Evolutionary conservation across 2,113 vertebrate species (phyloP), one percentile per base, ranked within the genome.

Genomic region (Neopipo cinnamomea): DNA sequence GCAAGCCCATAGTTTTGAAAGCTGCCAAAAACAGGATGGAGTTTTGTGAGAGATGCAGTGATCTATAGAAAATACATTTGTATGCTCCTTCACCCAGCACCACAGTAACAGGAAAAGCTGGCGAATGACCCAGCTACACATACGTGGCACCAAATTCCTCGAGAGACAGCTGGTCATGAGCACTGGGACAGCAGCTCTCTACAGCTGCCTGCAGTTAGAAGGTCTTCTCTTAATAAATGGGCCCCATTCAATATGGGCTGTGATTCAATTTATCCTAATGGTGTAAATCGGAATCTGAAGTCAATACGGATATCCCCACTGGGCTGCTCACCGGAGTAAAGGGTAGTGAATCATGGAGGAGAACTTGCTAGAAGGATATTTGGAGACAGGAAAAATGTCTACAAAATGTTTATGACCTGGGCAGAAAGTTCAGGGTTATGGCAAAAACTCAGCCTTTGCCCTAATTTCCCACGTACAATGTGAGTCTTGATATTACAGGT

Each of bases 31-130:
- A 70, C 28, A 74, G 25, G 27, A 68, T 14, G 37, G 61, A 24
- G 17, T 53, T 93, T 73, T 50, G 35, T 0, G 0, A 83, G n/a
- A 70, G 11, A 12, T 1, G 0, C 21, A 62, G 71, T 1, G 0
- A 63, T 39, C 31, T 77, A 4, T 0, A 86, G 62, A 50, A 88
- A 80, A 56, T 46, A 1, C 1, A 83, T n/a, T 35, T 80, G 35
- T 19, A n/a, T 3, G 24, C 8, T 58, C 59, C 59, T 90, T 53
- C 2, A 2, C 39, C 28, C 9, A 10, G 42, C 0, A 1, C 58
- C 44, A 30, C 41, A 68, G 70, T 10, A 39, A 85, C 8, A 9
- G 49, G 24, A 83, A 76, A 50, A 70, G 72, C 46, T 41, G 31
- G 47, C 68, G 44, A 41, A 73, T 4, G 8, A 93, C 49, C 63